A percentile compares a stretch with the other conserved stretches of the same genome.
phyloP scores from a whole-genome alignment of 2,113 vertebrate genomes.

The Maccullochella peelii region DNA sequence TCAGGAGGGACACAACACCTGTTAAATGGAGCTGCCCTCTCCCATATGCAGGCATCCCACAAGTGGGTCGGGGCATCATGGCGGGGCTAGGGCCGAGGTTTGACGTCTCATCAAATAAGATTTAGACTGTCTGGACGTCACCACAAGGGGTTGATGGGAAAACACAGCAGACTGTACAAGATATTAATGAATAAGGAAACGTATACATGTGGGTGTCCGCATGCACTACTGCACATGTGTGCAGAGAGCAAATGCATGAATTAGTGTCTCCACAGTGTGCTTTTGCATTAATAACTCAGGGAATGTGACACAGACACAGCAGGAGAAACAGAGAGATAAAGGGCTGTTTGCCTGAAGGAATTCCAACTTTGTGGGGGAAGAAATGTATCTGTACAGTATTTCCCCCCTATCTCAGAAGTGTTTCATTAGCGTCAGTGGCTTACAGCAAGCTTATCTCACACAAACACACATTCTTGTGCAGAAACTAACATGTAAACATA shows the following conservation, averaged over 20 bases:
- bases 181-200: conserved; percentile 60
- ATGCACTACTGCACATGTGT: conserved; percentile 44
- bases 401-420: conserved; percentile 32
- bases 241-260: conserved; percentile 49
- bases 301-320: conserved; percentile 70
- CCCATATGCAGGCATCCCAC: conserved; percentile 62
- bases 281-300: conserved; percentile 66
- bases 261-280: conserved; percentile 51
- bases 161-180: conserved; percentile 59
- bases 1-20: conserved; percentile 78
- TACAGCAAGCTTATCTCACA: conserved; percentile 62
- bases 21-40: conserved; percentile 75
- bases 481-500: conserved; percentile 58
- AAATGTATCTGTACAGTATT: conserved; percentile 39
- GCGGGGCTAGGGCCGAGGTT: conserved; percentile 10
- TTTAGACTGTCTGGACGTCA: conserved; percentile 69
- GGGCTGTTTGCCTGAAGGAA: conserved; percentile 68
- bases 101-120: conserved; percentile 66
- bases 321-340: conserved; percentile 61
- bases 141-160: conserved; percentile 69
- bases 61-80: conserved; percentile 48
- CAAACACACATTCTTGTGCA: conserved; percentile 48
- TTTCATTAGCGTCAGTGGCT: conserved; percentile 65
- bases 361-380: conserved; percentile 55
- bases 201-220: conserved; percentile 29